Evolutionary conservation across 1,140 invertebrate species (phyloP).

Genomic region (Phymorhynchus buccinoides): DNA sequence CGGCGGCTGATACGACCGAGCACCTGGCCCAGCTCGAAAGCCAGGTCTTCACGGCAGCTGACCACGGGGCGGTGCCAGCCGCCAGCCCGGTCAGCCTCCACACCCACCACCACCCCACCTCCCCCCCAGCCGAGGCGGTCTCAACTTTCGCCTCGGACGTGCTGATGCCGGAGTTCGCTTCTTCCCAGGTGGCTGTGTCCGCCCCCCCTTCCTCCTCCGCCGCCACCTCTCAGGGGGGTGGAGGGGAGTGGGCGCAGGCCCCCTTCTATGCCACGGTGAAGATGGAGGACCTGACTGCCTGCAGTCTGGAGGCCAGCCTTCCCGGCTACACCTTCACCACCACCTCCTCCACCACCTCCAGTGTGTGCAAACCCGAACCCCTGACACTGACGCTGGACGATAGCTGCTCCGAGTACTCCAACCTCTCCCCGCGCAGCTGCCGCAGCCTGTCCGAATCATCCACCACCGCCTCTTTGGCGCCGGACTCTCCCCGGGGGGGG

Average conservation of each 20-base stretch:
- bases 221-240: not conserved
- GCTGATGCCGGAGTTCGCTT: slow-evolving; percentile 53
- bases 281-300: slow-evolving; percentile 50
- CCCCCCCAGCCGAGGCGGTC: not conserved
- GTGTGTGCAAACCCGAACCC: not conserved
- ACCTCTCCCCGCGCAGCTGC: slow-evolving; percentile 23
- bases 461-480: slow-evolving; percentile 39
- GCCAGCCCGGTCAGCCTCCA: not conserved
- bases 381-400: not conserved
- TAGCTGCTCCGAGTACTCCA: not conserved
- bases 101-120: not conserved
- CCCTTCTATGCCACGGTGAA: slow-evolving; percentile 53
- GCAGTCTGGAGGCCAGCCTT: slow-evolving; percentile 28
- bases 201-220: slow-evolving; percentile 6
- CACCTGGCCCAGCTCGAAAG: slow-evolving; percentile 33
- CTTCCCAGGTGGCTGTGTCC: slow-evolving; percentile 18
- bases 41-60: not conserved
- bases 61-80: not conserved
- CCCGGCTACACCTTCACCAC: slow-evolving; percentile 10
- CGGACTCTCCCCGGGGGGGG: slow-evolving; percentile 13
- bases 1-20: slow-evolving; percentile 26
- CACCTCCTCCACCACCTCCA: slow-evolving; percentile 2
- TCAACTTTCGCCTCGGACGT: not conserved
- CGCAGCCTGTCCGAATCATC: slow-evolving; percentile 45
- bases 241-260: slow-evolving; percentile 34